Evolutionary conservation across 2,797 vertebrate genomes (phyloP).

Genomic region (Pseudomugil gertrudae): DNA sequence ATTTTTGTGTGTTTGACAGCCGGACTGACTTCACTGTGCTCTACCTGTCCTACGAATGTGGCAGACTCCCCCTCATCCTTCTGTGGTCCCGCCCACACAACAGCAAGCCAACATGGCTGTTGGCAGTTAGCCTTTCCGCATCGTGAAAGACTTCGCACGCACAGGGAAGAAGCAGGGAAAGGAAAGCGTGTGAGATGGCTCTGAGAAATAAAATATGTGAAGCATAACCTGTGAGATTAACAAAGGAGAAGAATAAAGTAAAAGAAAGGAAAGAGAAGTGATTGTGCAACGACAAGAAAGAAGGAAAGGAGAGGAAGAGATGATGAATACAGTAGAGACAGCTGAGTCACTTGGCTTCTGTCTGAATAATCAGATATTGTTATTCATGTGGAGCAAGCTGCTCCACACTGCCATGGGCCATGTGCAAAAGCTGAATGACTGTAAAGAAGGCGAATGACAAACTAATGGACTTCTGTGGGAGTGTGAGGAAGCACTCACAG

Average conservation of each 20-base stretch:
- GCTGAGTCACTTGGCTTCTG: conserved; percentile 76
- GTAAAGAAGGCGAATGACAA: conserved; percentile 68
- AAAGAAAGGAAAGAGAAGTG: conserved; percentile 4
- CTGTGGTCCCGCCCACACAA: conserved; percentile 61
- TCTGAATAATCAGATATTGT: conserved; percentile 79
- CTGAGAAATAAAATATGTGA: conserved; percentile 19
- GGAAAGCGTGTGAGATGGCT: neutral
- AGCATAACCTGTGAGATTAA: conserved; percentile 39
- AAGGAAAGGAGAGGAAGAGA: conserved; percentile 31
- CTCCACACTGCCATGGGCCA: conserved; percentile 68
- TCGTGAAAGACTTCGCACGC: conserved; percentile 29
- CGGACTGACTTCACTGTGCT: conserved; percentile 57
- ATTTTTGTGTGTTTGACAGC: conserved; percentile 56
- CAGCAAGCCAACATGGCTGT: conserved; percentile 61
- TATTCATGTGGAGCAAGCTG: conserved; percentile 75
- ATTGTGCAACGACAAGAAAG: conserved; percentile 25
- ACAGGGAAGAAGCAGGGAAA: neutral
- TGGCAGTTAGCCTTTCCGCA: conserved; percentile 59
- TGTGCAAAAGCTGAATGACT: conserved; percentile 78
- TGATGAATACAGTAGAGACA: conserved; percentile 73
- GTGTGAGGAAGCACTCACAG: conserved; percentile 59
- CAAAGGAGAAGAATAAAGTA: conserved; percentile 20
- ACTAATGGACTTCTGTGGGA: conserved; percentile 70
- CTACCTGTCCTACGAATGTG: conserved; percentile 67
- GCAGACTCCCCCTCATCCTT: conserved; percentile 61